Conservation (phyloP, 2,888 invertebrate species). For the Hirudinaria manillensis region DNA sequence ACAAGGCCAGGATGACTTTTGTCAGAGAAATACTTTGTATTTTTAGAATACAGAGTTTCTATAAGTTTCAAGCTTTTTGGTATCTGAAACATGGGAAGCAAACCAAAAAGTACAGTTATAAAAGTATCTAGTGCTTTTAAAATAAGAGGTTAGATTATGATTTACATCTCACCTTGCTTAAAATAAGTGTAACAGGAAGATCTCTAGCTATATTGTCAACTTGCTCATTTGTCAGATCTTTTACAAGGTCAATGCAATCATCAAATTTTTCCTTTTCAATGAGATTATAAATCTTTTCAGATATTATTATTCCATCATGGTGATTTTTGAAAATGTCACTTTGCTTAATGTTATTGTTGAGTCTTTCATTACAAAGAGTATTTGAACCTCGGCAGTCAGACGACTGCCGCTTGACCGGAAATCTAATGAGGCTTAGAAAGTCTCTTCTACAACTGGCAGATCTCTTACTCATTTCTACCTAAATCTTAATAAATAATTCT, state of each 20-base stretch:
- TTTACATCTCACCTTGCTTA: neutral
- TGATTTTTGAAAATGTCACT: neutral
- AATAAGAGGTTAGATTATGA: neutral
- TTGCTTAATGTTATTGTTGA: neutral
- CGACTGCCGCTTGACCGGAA: too few species aligned
- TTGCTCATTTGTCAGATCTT: slow-evolving; percentile 3
- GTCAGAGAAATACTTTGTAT: neutral
- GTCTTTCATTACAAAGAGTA: too few species aligned
- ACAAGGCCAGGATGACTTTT: neutral
- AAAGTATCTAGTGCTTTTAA: too few species aligned
- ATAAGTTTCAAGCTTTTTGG: slow-evolving; percentile 12
- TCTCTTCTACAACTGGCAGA: slow-evolving; percentile 16
- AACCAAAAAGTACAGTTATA: neutral
- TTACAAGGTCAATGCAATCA: slow-evolving; percentile 3
- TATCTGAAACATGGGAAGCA: slow-evolving; percentile 14
- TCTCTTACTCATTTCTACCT: slow-evolving; percentile 14
- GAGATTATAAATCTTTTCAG: neutral
- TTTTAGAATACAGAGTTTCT: slow-evolving; percentile 15
- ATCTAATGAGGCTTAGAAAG: too few species aligned
- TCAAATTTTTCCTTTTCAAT: slow-evolving; percentile 1
- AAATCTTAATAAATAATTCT: too few species aligned
- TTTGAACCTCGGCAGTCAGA: too few species aligned
- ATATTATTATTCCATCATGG: neutral
- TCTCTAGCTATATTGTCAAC: slow-evolving; percentile 4
- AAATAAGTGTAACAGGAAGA: neutral